Conservation (phyloP, 2,888 invertebrate genomes). For the Apamea sordens region DNA sequence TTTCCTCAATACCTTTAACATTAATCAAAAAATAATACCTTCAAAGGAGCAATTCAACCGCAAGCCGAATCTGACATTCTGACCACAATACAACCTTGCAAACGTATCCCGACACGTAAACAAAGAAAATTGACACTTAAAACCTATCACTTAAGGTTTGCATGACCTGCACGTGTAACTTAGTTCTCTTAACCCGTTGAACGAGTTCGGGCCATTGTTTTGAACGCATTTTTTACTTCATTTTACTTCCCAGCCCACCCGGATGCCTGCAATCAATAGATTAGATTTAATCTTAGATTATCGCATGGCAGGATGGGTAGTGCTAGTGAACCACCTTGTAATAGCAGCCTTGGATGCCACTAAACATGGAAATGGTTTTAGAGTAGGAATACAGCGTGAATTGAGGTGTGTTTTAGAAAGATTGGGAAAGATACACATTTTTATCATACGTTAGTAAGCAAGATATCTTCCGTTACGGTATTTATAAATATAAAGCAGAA, state of each 20-base stretch:
- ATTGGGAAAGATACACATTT: constrained; percentile 8
- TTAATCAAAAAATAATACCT: constrained; percentile 61
- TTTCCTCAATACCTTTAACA: constrained; percentile 49
- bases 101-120: constrained; percentile 39
- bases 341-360: constrained; percentile 37
- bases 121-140: constrained; percentile 49
- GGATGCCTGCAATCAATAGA: constrained; percentile 74
- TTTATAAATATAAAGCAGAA: background rate
- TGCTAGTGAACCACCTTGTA: constrained; percentile 32
- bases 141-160: constrained; percentile 18
- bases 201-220: constrained; percentile 69
- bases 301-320: constrained; percentile 58
- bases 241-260: constrained; percentile 73
- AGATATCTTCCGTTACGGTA: background rate
- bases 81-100: constrained; percentile 59
- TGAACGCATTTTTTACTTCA: constrained; percentile 66
- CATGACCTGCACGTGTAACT: constrained; percentile 30
- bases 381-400: constrained; percentile 42
- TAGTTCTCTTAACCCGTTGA: constrained; percentile 64
- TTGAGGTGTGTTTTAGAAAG: constrained; percentile 8
- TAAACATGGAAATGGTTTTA: constrained; percentile 65
- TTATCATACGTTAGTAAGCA: background rate
- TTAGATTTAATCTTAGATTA: constrained; percentile 69
- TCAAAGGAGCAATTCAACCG: constrained; percentile 59
- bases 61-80: constrained; percentile 63